Evolutionary conservation across 2,888 invertebrate genomes (phyloP), one percentile per base, ranked within the genome.

Genomic region (Eulithis testata): DNA sequence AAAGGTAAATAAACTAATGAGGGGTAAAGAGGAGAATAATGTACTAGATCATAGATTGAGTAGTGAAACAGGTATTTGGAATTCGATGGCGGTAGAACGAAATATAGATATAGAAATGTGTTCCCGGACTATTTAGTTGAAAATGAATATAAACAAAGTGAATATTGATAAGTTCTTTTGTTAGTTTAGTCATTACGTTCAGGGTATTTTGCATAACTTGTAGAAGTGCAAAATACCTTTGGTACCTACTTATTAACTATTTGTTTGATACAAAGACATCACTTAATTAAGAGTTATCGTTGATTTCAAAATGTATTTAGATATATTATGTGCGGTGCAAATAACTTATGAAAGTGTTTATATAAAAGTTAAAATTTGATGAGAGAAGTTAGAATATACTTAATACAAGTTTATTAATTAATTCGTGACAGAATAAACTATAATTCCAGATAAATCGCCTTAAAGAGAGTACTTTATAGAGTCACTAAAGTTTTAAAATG

Each of bases 91-190:
- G 69, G 78, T 84, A 84, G 84, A 79, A 56, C 52, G 73, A 76
- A 79, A 77, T 73, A 77, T 87, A 86, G 86, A 84, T 80, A 84
- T 86, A 87, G 87, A 73, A 76, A 84, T 83, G 87, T 88, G 88
- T 87, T 87, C 87, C 86, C 82, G 70, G 79, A 80, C 75, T 78
- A 81, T 77, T 77, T 76, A 72, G 73, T 79, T 76, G 70, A 70
- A 68, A 69, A 62, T 62, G 73, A 78, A 72, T 73, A 65, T 71
- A 64, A 72, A 60, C 66, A 66, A 36, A 66, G 62, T 64, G 37
- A 78, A 78, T 66, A 73, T 68, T 66, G 73, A 72, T 66, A 51
- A 57, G 37, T 61, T 66, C 52, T 47, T 36, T 31, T 14, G 43
- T 40, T 59, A 58, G 50, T 36, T 59, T 45, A 52, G 45, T 58